Evolutionary conservation across 2,113 vertebrate genomes (phyloP).

Genomic region (Taxidea taxus): DNA sequence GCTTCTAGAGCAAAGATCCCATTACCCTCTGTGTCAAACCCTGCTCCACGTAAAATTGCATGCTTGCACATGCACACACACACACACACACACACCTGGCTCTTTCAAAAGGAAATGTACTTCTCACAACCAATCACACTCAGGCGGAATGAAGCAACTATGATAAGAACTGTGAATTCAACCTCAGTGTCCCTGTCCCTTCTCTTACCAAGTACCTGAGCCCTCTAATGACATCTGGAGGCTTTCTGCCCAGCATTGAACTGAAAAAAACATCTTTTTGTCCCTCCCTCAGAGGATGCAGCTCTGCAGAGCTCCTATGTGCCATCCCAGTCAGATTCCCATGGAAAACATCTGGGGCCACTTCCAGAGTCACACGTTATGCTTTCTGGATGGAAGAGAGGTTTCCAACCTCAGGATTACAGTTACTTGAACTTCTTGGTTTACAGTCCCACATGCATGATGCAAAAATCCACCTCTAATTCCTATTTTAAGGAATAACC

Average conservation of each 20-base stretch:
- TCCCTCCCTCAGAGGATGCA: background rate
- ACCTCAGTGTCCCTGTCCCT: background rate
- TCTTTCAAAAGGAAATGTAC: background rate
- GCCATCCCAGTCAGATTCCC: background rate
- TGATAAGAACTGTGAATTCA: background rate
- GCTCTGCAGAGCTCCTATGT: background rate
- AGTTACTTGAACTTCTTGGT: background rate
- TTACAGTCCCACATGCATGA: background rate
- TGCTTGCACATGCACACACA: background rate
- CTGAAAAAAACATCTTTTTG: background rate
- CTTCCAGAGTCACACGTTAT: background rate
- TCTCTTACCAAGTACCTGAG: background rate
- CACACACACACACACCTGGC: too few relatives aligned
- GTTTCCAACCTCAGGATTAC: background rate
- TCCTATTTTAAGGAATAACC: background rate
- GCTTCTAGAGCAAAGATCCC: background rate
- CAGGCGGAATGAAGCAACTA: background rate
- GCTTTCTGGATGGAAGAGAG: background rate
- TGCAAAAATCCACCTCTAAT: background rate
- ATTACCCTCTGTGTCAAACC: background rate
- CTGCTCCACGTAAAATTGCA: background rate
- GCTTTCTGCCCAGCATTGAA: background rate
- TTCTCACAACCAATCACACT: background rate
- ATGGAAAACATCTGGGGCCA: background rate
- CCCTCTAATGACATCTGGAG: background rate